Evolutionary conservation across 2,797 vertebrate species (phyloP).

Genomic region (Manis javanica): DNA sequence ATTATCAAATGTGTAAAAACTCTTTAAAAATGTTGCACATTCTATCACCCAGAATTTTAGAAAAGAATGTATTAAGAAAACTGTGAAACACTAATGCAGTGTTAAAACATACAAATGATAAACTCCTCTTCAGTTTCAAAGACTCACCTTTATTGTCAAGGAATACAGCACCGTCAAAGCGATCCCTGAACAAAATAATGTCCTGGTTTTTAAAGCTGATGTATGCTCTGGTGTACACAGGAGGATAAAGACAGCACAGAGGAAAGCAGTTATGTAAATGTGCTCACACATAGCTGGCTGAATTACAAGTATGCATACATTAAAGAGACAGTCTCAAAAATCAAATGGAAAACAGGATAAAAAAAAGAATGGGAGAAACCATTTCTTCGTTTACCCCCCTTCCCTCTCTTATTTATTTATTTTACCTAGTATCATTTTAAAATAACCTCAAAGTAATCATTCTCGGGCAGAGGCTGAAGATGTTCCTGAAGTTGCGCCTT

Average conservation of each 20-base stretch:
- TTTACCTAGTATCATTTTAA: slow-evolving; percentile 97
- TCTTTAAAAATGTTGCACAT: slow-evolving; percentile 49
- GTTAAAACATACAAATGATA: slow-evolving; percentile 52
- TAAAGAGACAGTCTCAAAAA: slow-evolving; percentile 55
- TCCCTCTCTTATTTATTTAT: not conserved
- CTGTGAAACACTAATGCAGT: not conserved
- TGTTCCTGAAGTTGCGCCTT: slow-evolving; percentile 98
- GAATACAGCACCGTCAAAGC: slow-evolving; percentile 99
- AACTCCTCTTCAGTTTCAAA: slow-evolving; percentile 46
- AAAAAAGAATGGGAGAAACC: slow-evolving; percentile 11
- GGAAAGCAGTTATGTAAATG: slow-evolving; percentile 74
- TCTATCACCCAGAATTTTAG: slow-evolving; percentile 35
- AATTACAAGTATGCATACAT: slow-evolving; percentile 51
- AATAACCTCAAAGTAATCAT: slow-evolving; percentile 99
- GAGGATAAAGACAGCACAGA: slow-evolving; percentile 93
- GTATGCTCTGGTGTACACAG: slow-evolving; percentile 98
- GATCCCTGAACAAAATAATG: slow-evolving; percentile 97
- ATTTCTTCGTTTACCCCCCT: not conserved
- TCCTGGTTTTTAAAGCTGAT: slow-evolving; percentile 99
- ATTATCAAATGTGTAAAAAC: slow-evolving; percentile 22
- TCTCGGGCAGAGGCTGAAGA: slow-evolving; percentile 95
- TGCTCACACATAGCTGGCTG: slow-evolving; percentile 52
- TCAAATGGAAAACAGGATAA: slow-evolving; percentile 28
- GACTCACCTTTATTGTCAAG: slow-evolving; percentile 95
- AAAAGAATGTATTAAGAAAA: slow-evolving; percentile 13